These are phyloP conservation scores for Latrodectus elegans DNA, from an alignment of 2,888 invertebrate species.

Conservation along the genomic window DNA sequence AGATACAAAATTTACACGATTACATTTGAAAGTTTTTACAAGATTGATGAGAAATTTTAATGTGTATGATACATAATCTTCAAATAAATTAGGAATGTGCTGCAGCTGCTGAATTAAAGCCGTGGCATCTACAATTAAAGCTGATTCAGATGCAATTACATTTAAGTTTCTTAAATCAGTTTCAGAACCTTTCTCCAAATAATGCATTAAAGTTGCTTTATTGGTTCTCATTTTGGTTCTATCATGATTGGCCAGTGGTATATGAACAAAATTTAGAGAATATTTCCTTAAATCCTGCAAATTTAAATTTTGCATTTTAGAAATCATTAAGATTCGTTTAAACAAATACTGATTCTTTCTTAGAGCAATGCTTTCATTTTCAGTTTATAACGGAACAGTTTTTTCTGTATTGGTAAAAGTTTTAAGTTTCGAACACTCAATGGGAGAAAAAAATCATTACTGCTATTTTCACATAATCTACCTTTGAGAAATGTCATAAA, in stretches of 20 bases:
- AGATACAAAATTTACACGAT: background rate
- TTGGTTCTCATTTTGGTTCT: background rate
- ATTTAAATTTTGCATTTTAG: slow-evolving; percentile 1
- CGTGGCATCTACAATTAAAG: too few species aligned
- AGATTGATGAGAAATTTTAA: background rate
- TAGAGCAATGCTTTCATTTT: slow-evolving; percentile 2
- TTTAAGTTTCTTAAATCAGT: background rate
- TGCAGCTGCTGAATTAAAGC: too few species aligned
- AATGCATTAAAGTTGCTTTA: too few species aligned
- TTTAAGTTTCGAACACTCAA: slow-evolving; percentile 5
- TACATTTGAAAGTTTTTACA: background rate
- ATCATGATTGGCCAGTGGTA: background rate
- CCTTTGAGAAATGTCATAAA: too few species aligned
- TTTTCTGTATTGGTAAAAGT: background rate
- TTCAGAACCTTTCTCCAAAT: too few species aligned
- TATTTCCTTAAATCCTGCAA: background rate
- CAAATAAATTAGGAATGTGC: background rate
- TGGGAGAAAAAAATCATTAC: slow-evolving; percentile 5
- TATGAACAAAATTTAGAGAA: too few species aligned
- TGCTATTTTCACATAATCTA: background rate
- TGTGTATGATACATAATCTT: background rate
- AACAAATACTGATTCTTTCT: background rate
- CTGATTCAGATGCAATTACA: too few species aligned
- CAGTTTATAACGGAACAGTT: background rate
- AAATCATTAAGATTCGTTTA: background rate